Conservation (phyloP, 1,140 invertebrate genomes). For the Scaptomyza pallida region DNA sequence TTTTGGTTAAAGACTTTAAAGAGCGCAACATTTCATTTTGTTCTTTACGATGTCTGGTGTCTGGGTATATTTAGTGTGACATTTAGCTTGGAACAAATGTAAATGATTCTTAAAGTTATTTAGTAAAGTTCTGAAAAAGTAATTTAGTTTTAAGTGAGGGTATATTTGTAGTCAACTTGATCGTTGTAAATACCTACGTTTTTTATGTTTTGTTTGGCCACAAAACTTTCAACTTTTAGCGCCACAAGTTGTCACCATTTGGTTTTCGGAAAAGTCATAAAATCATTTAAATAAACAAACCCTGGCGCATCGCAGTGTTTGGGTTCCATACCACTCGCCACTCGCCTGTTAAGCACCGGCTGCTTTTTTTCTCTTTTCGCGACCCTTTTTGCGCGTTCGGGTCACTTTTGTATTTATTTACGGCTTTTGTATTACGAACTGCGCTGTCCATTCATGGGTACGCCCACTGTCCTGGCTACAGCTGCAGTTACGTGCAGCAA, state of each 20-base stretch:
- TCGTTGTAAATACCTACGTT: too few species aligned
- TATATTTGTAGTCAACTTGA: not conserved
- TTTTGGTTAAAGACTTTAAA: constrained; percentile 13
- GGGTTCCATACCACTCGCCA: not conserved
- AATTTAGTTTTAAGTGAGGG: not conserved
- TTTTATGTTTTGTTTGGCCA: constrained; percentile 60
- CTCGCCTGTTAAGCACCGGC: constrained; percentile 44
- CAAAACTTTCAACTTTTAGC: constrained; percentile 75
- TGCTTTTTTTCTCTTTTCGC: constrained; percentile 33
- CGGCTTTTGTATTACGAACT: constrained; percentile 56
- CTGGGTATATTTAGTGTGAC: constrained; percentile 4
- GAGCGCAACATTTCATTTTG: constrained; percentile 20
- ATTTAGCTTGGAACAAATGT: too few species aligned
- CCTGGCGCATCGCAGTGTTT: constrained; percentile 5
- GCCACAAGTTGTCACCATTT: constrained; percentile 76
- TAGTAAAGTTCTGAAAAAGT: too few species aligned
- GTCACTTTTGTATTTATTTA: constrained; percentile 55
- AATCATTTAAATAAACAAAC: constrained; percentile 76
- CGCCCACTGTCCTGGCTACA: constrained; percentile 28
- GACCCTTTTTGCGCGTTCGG: constrained; percentile 16
- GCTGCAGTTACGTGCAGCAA: constrained; percentile 61
- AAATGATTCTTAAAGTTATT: too few species aligned
- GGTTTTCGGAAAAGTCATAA: constrained; percentile 72
- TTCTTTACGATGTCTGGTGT: not conserved
- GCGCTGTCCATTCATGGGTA: constrained; percentile 8